Conservation (phyloP, 2,888 invertebrate genomes). For the Rutpela maculata region DNA sequence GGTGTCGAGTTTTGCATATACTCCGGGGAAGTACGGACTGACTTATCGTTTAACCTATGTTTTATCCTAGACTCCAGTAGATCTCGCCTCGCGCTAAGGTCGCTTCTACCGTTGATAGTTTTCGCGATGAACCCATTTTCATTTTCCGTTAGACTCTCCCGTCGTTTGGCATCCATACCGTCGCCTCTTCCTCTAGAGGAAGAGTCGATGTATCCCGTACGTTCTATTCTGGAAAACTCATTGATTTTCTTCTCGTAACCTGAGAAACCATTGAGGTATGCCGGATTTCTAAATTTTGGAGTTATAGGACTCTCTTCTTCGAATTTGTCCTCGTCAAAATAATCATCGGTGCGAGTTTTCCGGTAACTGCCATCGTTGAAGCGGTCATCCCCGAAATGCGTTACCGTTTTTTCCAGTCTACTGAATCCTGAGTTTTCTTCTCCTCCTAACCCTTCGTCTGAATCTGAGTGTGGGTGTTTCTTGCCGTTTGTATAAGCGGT, state of each 20-base stretch:
- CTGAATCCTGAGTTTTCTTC: conserved; percentile 76
- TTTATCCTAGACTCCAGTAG: conserved; percentile 86
- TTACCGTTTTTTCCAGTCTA: conserved; percentile 63
- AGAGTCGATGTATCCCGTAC: conserved; percentile 72
- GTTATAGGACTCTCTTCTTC: conserved; percentile 77
- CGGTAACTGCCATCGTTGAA: conserved; percentile 57
- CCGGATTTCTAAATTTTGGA: conserved; percentile 79
- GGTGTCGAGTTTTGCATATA: conserved; percentile 59
- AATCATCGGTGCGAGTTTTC: conserved; percentile 73
- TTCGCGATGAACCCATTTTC: conserved; percentile 61
- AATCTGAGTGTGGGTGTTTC: conserved; percentile 81
- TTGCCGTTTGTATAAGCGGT: conserved; percentile 74
- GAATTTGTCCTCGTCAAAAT: conserved; percentile 73
- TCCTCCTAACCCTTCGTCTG: conserved; percentile 87
- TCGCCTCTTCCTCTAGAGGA: conserved; percentile 79
- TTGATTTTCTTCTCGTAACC: conserved; percentile 75
- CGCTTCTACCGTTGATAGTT: conserved; percentile 71
- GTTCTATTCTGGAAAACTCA: conserved; percentile 65
- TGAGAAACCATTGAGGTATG: conserved; percentile 74
- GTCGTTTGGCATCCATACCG: conserved; percentile 80
- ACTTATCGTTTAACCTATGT: conserved; percentile 74
- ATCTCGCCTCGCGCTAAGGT: conserved; percentile 84
- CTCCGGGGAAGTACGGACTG: conserved; percentile 72
- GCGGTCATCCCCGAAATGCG: conserved; percentile 73
- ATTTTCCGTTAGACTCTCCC: conserved; percentile 73